A percentile compares a stretch with the other conserved stretches of the same genome.
Evolutionary conservation across 2,113 vertebrate genomes (phyloP).

Genomic region (Aldabrachelys gigantea): DNA sequence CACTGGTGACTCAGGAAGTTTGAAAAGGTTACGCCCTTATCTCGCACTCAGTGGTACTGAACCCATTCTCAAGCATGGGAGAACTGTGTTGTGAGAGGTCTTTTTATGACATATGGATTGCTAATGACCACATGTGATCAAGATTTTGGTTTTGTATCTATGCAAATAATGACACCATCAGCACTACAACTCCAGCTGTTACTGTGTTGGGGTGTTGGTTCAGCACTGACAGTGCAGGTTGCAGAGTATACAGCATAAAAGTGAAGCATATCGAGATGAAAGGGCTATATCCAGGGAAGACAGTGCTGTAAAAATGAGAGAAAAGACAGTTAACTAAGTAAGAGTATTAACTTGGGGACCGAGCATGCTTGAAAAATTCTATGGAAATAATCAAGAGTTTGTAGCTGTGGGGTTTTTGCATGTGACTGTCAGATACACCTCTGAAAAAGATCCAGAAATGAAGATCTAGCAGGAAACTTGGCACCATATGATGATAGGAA

Average conservation of each 20-base stretch:
- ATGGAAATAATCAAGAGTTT: background rate
- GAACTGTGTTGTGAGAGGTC: background rate
- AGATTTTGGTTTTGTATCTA: background rate
- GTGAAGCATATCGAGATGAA: background rate
- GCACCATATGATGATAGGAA: background rate
- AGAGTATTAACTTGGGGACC: background rate
- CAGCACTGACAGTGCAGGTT: background rate
- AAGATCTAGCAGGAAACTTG: background rate
- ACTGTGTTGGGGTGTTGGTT: background rate
- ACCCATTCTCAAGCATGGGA: background rate
- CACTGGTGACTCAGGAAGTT: background rate
- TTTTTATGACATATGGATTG: background rate
- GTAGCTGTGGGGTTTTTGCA: background rate
- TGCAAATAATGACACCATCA: background rate
- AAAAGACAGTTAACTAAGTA: background rate
- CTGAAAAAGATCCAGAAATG: background rate
- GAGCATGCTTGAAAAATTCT: background rate
- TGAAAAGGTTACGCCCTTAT: background rate
- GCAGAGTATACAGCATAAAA: background rate
- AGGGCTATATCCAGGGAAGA: background rate
- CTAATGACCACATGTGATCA: background rate
- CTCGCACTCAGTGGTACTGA: background rate
- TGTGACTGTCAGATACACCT: background rate
- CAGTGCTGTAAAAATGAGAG: background rate
- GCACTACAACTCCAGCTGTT: background rate